Base-by-base conservation (phyloP, 2,888 invertebrate genomes). In the Archips xylosteana region DNA sequence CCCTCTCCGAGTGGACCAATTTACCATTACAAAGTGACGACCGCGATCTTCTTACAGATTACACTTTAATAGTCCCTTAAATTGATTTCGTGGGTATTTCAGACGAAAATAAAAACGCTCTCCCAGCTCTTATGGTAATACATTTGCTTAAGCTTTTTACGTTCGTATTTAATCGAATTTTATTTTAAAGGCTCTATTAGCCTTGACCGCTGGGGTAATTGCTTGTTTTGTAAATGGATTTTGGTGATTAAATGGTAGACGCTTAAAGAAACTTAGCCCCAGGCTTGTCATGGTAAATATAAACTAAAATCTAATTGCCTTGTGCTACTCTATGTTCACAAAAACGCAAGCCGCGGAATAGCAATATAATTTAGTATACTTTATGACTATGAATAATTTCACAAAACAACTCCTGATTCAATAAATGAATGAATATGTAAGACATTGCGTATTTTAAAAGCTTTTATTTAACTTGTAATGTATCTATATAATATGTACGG, bases 21-120 rank as follows among this genome's bases (percentile, higher is more conserved):
- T 73, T 69, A 59, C 68, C 68, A 64, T 73, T 59, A 69, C 73
- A 69, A 69, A 73, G 63, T 73, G 72, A 62, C 59, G 73, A 69
- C 69, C 49, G 49, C 68, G 64, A 73, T 73, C 69, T 65, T 57
- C 65, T 73, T 69, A 59, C 73, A 73, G 74, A 74, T 74, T 74
- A 74, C 74, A 64, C 12, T 74, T 74, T 70, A 74, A 74, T 70
- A 60, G 65, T 34, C 39, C 32, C 54, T 65, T 61, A 74, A 70
- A 74, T 70, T 74, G 69, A 65, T 70, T 74, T 60, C 39, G 49
- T 3, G 70, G 63, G 64, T 64, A 71, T 65, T 71, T 69, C 15
- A 13, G 69, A 51, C 4, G 60, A 60, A 70, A 54, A 69, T 69
- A 69, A 73, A 73, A 73, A 64, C 42, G 45, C 32, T 15, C 34